phyloP scores from a whole-genome alignment of 2,888 invertebrate species.

The Epistrophe grossulariae region DNA sequence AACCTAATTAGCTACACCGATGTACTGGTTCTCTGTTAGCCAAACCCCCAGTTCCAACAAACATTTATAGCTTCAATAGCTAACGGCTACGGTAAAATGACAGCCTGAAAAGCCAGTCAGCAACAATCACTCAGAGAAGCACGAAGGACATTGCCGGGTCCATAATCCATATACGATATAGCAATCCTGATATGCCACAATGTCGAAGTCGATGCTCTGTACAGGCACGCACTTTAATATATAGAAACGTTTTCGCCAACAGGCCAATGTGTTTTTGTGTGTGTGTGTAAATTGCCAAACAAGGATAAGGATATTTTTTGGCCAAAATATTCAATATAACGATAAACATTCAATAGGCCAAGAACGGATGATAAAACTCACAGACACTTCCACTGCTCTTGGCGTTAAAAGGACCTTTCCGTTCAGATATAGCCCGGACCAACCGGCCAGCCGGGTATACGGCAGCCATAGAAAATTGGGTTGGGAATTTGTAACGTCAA shows the following conservation, averaged over 20 bases:
- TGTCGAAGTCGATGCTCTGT: not conserved
- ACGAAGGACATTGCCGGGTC: constrained; percentile 25
- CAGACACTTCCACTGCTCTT: constrained; percentile 41
- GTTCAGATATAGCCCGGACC: not conserved
- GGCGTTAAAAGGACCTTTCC: constrained; percentile 31
- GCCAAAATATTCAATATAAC: constrained; percentile 71
- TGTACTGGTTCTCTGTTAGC: constrained; percentile 20
- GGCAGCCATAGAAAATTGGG: constrained; percentile 9
- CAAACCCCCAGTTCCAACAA: not conserved
- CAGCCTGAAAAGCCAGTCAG: constrained; percentile 50
- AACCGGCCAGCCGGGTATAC: not conserved
- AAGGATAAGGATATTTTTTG: constrained; percentile 45
- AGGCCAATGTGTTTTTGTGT: constrained; percentile 43
- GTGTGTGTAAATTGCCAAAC: constrained; percentile 8
- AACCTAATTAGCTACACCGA: constrained; percentile 72
- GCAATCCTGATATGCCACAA: constrained; percentile 9
- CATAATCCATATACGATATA: too few relatives aligned
- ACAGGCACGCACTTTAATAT: constrained; percentile 39
- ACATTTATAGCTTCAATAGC: constrained; percentile 16
- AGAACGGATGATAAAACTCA: constrained; percentile 61
- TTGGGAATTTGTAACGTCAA: constrained; percentile 54
- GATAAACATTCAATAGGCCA: constrained; percentile 74
- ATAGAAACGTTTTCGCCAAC: constrained; percentile 49
- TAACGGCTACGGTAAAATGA: constrained; percentile 21
- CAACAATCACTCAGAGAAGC: constrained; percentile 60